A percentile compares a stretch with the other conserved stretches of the same genome.
Conservation (phyloP, 2,888 invertebrate genomes). For the Physocephala rufipes region DNA sequence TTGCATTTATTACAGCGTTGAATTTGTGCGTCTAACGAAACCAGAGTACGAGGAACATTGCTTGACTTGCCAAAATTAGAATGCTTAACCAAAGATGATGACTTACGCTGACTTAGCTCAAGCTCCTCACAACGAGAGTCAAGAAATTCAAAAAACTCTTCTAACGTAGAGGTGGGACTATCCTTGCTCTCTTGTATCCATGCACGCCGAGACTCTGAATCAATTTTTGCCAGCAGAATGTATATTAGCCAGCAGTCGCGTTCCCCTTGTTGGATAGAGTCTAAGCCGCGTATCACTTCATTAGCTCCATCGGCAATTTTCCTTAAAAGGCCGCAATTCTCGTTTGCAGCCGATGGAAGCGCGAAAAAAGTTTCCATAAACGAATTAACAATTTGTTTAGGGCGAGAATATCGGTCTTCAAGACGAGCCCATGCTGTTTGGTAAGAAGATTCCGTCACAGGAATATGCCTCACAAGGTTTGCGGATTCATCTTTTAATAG, state of each 20-base stretch:
- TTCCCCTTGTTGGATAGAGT: conserved; percentile 31
- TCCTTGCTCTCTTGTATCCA: conserved; percentile 36
- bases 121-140: conserved; percentile 30
- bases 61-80: neutral
- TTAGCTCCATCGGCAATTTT: conserved; percentile 42
- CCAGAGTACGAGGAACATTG: neutral
- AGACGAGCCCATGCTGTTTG: conserved; percentile 40
- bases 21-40: neutral
- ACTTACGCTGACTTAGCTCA: conserved; percentile 27
- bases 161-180: conserved; percentile 17
- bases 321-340: conserved; percentile 31
- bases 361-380: conserved; percentile 39
- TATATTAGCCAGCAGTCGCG: conserved; percentile 41
- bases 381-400: conserved; percentile 37
- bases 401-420: conserved; percentile 37
- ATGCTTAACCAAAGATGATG: neutral
- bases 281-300: conserved; percentile 40
- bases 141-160: conserved; percentile 34
- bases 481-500: conserved; percentile 39
- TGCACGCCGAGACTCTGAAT: conserved; percentile 33
- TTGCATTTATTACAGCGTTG: conserved; percentile 23
- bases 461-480: conserved; percentile 39
- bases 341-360: conserved; percentile 24
- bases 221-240: conserved; percentile 31
- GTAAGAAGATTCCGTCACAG: conserved; percentile 37